Conservation (phyloP, 2,113 vertebrate species). For the Anguilla japonica region DNA sequence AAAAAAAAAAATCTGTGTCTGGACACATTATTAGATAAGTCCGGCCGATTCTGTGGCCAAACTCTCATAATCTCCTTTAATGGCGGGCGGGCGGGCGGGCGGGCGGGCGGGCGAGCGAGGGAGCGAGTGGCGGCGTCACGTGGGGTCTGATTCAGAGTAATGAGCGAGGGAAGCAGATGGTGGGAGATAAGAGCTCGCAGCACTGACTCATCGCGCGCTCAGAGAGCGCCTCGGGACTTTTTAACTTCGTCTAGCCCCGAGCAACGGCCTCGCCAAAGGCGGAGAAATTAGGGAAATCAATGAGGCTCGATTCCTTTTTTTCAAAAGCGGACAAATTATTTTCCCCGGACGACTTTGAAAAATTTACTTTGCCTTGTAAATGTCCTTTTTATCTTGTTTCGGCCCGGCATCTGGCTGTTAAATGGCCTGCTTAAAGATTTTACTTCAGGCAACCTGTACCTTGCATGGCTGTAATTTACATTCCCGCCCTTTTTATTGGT, state of each 20-base stretch:
- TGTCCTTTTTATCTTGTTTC: constrained; percentile 15
- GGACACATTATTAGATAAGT: background rate
- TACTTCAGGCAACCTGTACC: background rate
- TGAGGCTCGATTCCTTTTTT: constrained; percentile 47
- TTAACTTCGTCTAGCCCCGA: constrained; percentile 50
- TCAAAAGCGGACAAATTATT: constrained; percentile 42
- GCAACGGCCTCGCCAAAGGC: constrained; percentile 35
- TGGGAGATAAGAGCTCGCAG: constrained; percentile 52
- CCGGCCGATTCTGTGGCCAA: background rate
- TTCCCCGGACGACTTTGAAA: background rate
- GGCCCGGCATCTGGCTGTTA: constrained; percentile 35
- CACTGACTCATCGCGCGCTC: constrained; percentile 41
- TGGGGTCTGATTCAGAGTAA: constrained; percentile 55
- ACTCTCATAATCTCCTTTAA: constrained; percentile 49
- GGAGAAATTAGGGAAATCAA: constrained; percentile 48
- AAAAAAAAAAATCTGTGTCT: background rate
- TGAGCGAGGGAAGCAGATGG: constrained; percentile 49
- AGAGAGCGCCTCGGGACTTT: constrained; percentile 51
- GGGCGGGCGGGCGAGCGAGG: constrained; percentile 7
- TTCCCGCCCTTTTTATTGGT: background rate
- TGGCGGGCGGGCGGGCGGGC: constrained; percentile 29
- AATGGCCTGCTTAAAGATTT: background rate
- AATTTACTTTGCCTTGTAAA: constrained; percentile 21
- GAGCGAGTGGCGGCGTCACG: constrained; percentile 47
- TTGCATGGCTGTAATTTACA: background rate